A percentile compares a stretch with the other conserved stretches of the same genome.
Conservation (phyloP, 2,797 vertebrate genomes). For the Babyrousa celebensis region DNA sequence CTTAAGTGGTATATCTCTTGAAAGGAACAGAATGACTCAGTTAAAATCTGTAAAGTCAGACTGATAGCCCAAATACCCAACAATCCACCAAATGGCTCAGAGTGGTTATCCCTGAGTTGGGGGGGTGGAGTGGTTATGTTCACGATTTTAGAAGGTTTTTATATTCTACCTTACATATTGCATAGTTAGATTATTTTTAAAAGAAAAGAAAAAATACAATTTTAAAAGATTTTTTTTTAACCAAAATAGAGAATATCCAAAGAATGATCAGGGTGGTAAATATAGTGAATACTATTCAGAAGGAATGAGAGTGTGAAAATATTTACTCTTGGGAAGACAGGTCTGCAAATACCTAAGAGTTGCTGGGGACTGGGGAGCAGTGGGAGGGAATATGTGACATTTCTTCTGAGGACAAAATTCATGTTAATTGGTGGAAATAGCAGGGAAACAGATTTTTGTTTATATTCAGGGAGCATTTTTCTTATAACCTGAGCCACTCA, state of each 20-base stretch:
- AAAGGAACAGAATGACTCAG: conserved; percentile 50
- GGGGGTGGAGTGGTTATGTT: too few species aligned
- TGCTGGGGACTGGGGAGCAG: not conserved
- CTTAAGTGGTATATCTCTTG: not conserved
- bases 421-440: not conserved
- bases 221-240: not conserved
- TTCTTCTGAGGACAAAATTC: conserved; percentile 25
- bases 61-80: not conserved
- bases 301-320: not conserved
- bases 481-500: not conserved
- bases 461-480: conserved; percentile 2
- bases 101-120: not conserved
- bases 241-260: not conserved
- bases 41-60: conserved; percentile 49
- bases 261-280: not conserved
- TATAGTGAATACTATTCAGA: not conserved
- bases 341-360: not conserved
- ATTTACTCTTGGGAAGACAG: not conserved
- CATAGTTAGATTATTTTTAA: not conserved
- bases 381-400: too few species aligned
- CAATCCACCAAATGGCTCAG: not conserved
- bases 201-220: conserved; percentile 21
- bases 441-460: not conserved
- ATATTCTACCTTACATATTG: not conserved
- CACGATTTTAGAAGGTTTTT: conserved; percentile 24